Evolutionary conservation across 1,140 invertebrate genomes (phyloP).

Genomic region (Hirudo medicinalis): DNA sequence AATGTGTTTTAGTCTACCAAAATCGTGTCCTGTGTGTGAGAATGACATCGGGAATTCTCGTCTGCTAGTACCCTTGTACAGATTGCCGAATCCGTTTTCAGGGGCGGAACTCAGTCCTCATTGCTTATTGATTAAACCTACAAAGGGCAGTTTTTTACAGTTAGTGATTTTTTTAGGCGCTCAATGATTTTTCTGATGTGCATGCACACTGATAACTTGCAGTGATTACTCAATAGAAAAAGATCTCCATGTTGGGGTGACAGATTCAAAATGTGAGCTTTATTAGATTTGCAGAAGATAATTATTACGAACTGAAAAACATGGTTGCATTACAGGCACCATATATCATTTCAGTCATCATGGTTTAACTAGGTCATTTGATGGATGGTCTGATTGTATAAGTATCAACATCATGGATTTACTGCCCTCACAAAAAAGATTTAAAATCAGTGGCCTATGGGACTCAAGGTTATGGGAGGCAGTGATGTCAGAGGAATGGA

Average conservation of each 20-base stretch:
- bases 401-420: neutral
- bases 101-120: neutral
- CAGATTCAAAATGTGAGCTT: conserved; percentile 6
- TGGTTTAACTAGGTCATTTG: neutral
- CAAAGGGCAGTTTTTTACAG: neutral
- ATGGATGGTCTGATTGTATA: neutral
- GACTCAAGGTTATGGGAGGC: neutral
- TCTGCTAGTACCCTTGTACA: neutral
- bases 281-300: too few relatives aligned
- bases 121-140: neutral
- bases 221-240: conserved; percentile 5
- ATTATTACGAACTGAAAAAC: too few relatives aligned
- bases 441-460: neutral
- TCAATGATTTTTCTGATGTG: neutral
- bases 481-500: neutral
- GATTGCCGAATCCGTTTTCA: neutral
- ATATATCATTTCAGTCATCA: neutral
- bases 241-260: conserved; percentile 8
- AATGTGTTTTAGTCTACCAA: neutral
- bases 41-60: neutral
- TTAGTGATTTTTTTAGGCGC: neutral
- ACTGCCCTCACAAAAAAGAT: neutral
- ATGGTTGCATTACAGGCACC: neutral
- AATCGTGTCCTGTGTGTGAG: neutral
- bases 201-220: neutral